Conservation (phyloP, 1,140 invertebrate genomes). For the Gryllus bimaculatus region DNA sequence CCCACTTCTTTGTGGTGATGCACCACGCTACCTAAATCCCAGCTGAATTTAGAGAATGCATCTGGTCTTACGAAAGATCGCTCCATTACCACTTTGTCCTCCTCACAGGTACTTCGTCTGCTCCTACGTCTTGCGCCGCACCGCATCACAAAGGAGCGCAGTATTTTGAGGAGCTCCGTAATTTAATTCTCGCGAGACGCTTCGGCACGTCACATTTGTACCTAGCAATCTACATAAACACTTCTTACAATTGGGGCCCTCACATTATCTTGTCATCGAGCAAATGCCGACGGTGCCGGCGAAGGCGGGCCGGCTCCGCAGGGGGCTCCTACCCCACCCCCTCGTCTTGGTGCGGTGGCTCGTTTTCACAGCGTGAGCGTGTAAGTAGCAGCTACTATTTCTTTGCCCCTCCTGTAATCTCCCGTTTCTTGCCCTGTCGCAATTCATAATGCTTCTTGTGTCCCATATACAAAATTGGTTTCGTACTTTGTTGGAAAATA, state of each 20-base stretch:
- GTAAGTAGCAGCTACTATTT: background rate
- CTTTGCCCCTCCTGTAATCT: no score
- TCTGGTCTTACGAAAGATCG: no score
- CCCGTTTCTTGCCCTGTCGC: no score
- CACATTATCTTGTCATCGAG: background rate
- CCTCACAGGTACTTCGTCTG: no score
- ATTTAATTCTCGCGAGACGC: background rate
- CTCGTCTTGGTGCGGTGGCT: background rate
- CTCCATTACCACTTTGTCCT: no score
- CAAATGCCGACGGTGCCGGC: background rate
- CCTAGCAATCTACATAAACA: conserved; percentile 1
- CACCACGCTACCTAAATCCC: no score
- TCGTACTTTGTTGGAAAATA: background rate
- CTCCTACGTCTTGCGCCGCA: no score
- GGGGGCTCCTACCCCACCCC: background rate
- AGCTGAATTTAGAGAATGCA: no score
- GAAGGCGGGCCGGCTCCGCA: background rate
- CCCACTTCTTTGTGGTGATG: no score
- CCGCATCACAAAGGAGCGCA: background rate
- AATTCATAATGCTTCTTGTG: no score
- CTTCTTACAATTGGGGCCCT: background rate
- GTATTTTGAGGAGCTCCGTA: background rate
- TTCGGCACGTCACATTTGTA: background rate
- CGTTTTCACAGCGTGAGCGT: background rate
- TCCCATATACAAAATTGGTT: background rate